Base-by-base conservation (phyloP, 1,140 invertebrate genomes). In the Telenomus remus region DNA sequence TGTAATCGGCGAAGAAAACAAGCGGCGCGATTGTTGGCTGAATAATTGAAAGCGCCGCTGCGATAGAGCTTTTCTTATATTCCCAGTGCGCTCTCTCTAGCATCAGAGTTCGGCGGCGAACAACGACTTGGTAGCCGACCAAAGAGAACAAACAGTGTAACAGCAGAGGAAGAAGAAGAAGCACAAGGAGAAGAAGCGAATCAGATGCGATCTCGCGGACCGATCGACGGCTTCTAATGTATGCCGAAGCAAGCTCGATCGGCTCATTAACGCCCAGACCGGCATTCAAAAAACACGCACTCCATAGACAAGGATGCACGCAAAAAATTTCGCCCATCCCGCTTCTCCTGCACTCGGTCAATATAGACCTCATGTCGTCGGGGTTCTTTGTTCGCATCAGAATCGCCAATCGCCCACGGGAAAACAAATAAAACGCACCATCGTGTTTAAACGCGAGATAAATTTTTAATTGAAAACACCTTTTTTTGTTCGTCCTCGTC, bases 21-120 rank as follows among this genome's bases (percentile, higher is more conserved):
- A 88, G 86, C 86, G 81, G 84, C 83, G 81, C 82, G 85, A 88
- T 87, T 88, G 86, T 88, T 88, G 83, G 81, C 76, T 82, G 86
- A 88, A 88, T 88, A 88, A 88, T 88, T 88, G 86, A 88, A 88
- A 87, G 86, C 85, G 85, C 86, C 86, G 86, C 87, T 83, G 71
- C 81, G 79, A 27, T 27, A 79, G 79, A 79, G 81, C 81, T 81
- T 82, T 82, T 81, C 82, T 86, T 81, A 27, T 27, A 82, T 85
- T 87, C 85, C 82, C 84, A 83, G 84, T 86, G 74, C 73, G 59
- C 75, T 80, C 75, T 75, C 53, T 75, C 53, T 60, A 59, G 44
- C 55, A n/a, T n/a, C n/a, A 59, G 76, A 64, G 56, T 69, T 50
- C 56, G 69, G 65, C 63, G 69, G 74, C 57, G 49, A 76, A 75